Percentiles rank a stretch among this genome's conserved stretches.
phyloP scores from a whole-genome alignment of 92 coral and sea anemone species.

The Zoanthus solanderi region DNA sequence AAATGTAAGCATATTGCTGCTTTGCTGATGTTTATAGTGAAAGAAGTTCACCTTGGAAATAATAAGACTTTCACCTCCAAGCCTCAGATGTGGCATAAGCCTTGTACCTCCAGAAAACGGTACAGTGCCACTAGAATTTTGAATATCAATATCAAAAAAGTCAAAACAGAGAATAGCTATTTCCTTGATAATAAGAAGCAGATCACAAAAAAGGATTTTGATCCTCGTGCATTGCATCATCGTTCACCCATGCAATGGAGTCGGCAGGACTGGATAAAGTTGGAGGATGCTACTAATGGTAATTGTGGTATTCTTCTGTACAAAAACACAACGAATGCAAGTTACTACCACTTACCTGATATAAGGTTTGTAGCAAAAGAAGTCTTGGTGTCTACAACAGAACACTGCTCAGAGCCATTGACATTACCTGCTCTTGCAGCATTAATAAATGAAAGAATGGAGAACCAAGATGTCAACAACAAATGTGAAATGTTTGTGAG shows the following conservation, averaged over 20 bases:
- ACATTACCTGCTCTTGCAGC: constrained; percentile 52
- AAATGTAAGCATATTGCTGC: constrained; percentile 53
- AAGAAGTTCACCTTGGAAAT: constrained; percentile 47
- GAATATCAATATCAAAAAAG: constrained; percentile 1
- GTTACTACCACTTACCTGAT: not conserved
- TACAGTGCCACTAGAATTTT: constrained; percentile 47
- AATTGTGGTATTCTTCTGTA: constrained; percentile 55
- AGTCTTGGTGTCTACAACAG: constrained; percentile 16
- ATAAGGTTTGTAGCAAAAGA: not conserved
- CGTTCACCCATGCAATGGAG: not conserved
- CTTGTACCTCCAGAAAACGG: constrained; percentile 22
- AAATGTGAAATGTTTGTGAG: no score
- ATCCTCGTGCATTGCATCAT: not conserved
- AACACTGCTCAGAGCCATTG: constrained; percentile 42
- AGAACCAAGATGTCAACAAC: not conserved
- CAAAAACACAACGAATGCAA: constrained; percentile 20
- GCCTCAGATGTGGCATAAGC: constrained; percentile 51
- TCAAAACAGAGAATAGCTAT: not conserved
- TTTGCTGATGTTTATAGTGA: constrained; percentile 21
- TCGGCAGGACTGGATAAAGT: constrained; percentile 40
- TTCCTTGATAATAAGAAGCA: not conserved
- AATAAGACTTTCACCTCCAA: constrained; percentile 53
- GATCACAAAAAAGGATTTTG: not conserved
- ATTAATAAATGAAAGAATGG: constrained; percentile 19
- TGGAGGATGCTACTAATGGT: constrained; percentile 41